Percentiles rank a stretch among this genome's conserved stretches.
Conservation (phyloP, 2,888 invertebrate genomes). For the Tineola bisselliella region DNA sequence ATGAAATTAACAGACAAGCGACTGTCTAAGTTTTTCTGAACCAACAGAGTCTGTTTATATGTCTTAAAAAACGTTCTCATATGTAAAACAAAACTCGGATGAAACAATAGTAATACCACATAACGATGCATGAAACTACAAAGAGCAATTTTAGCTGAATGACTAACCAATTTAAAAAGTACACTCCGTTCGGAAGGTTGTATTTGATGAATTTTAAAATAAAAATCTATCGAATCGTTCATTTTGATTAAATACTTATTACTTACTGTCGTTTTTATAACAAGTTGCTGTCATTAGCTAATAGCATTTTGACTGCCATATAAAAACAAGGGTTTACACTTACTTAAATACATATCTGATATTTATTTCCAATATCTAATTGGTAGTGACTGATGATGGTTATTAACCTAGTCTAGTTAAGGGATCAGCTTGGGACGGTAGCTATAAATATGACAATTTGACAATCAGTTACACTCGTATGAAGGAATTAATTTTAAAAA, state of each 20-base stretch:
- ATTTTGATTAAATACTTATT: not conserved
- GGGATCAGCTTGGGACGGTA: no score
- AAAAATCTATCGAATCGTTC: not conserved
- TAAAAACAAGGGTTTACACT: no score
- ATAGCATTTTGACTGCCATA: no score
- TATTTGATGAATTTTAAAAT: slow-evolving; percentile 9
- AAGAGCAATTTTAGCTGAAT: not conserved
- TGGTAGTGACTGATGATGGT: no score
- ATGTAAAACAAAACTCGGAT: not conserved
- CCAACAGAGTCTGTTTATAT: slow-evolving; percentile 32
- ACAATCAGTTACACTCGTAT: no score
- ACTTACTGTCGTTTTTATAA: no score
- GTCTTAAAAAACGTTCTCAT: slow-evolving; percentile 13
- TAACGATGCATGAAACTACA: not conserved
- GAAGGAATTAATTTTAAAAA: no score
- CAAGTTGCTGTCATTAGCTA: no score
- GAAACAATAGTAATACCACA: not conserved
- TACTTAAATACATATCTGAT: no score
- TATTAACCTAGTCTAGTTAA: no score
- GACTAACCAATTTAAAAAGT: not conserved
- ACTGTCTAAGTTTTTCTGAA: slow-evolving; percentile 27
- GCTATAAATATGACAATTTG: no score
- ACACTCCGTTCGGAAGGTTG: not conserved
- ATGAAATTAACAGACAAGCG: slow-evolving; percentile 17
- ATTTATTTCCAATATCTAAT: no score